Conservation (phyloP, 2,797 vertebrate genomes). For the Lithobates pipiens region DNA sequence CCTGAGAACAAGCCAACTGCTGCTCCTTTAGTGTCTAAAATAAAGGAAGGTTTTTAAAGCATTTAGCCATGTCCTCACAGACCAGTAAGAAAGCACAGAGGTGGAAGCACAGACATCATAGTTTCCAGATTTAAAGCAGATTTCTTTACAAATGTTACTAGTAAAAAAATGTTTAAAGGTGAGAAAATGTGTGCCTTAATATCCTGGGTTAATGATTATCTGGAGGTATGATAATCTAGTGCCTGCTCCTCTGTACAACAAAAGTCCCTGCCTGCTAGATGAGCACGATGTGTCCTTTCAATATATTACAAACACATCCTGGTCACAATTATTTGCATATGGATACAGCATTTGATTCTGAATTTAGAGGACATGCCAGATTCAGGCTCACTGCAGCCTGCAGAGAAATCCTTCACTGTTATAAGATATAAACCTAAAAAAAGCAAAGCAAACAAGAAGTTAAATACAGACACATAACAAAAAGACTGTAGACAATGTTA, state of each 20-base stretch:
- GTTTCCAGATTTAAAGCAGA: constrained; percentile 67
- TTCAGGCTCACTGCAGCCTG: constrained; percentile 72
- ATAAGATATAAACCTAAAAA: constrained; percentile 89
- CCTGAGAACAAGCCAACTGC: constrained; percentile 85
- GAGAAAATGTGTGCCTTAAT: neutral
- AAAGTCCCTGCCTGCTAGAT: constrained; percentile 72
- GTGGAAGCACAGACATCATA: constrained; percentile 58
- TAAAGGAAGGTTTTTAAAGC: constrained; percentile 29
- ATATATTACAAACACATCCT: neutral
- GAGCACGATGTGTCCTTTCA: constrained; percentile 81
- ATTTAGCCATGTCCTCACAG: constrained; percentile 9
- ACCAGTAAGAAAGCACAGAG: constrained; percentile 21
- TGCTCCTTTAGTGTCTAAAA: constrained; percentile 90
- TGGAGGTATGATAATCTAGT: constrained; percentile 60
- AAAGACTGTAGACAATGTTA: constrained; percentile 73
- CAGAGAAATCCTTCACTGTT: constrained; percentile 80
- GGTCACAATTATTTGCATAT: constrained; percentile 22
- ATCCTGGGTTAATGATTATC: neutral
- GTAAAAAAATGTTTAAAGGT: neutral
- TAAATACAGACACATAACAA: constrained; percentile 71
- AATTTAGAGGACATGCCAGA: constrained; percentile 30
- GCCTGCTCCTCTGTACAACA: constrained; percentile 62
- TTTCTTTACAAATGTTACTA: neutral
- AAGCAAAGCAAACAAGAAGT: constrained; percentile 93
- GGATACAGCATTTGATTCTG: neutral